Base-by-base conservation (phyloP, 2,113 vertebrate genomes). In the Platichthys stellatus region DNA sequence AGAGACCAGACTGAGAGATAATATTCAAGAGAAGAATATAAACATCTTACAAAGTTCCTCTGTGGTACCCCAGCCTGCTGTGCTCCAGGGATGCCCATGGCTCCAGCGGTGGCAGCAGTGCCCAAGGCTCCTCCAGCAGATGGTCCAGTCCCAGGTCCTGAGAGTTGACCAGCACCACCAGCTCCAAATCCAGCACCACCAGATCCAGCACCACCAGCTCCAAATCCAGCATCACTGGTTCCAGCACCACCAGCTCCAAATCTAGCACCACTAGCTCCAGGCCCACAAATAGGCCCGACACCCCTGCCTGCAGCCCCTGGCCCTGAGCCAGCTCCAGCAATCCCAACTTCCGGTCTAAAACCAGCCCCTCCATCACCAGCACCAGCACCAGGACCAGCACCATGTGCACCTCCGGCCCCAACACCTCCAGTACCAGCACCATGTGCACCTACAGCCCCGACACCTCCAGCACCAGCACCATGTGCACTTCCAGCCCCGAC, bases 11-110 rank as follows among this genome's bases (percentile, higher is more conserved):
- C 5, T 53, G 51, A n/a, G 9, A 53, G 2, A 53, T 6, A 53
- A 23, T 54, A 58, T 13, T 26, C 56, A 58, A 38, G 2, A 43
- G 12, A 13, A 8, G 15, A 54, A 78, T 26, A 15, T 8, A 61
- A 70, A 45, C 0, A 72, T 93, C 98, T 98, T 94, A 99, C 97
- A 82, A 96, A 99, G 40, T 89, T 93, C 66, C 90, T 84, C 31
- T 84, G 89, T 59, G 88, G 90, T 26, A 51, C 74, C 72, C 86
- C 87, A 0, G 91, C 62, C 26, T 77, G 77, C 1, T 61, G 76
- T 51, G 73, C 74, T 74, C 87, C 92, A 17, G 90, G 76, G 23
- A 63, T 11, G 0, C 82, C 93, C 81, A 94, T 80, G 17, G 88
- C 83, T 87, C 95, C 95, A 10, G 93, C 93, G 0, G 84, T 72